Evolutionary conservation across 2,888 invertebrate genomes (phyloP), one percentile per base, ranked within the genome.

Genomic region (Theristus sp.): DNA sequence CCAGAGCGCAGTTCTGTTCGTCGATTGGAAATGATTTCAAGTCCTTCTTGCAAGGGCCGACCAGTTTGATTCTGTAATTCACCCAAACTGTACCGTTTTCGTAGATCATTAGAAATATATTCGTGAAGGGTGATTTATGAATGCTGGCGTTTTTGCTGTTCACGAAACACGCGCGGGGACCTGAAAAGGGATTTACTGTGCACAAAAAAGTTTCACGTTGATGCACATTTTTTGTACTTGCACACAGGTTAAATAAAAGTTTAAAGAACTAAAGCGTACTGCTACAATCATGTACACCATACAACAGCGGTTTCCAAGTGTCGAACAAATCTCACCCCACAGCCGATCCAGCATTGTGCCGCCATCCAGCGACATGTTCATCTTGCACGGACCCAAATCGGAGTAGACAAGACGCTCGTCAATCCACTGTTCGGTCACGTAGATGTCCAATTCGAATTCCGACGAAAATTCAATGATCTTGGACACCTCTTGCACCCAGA

Each of bases 401-500:
- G 61, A 61, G 62, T 68, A 73, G 2, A 69, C 70, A 20, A 73
- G 63, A 6, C 67, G 62, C 2, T 70, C 69, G 57, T 73, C 73
- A 0, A 62, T 63, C 73, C 73, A 73, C 59, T 68, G 61, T 60
- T 73, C 73, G 17, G 73, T 73, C 26, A 73, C 70, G 60, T 73
- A 73, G 49, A 73, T 68, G 62, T 73, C 73, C 63, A 73, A 58
- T 60, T 73, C 73, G 64, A 73, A 73, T 62, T 73, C 73, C 29
- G 69, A 69, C 1, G 70, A 70, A 60, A 73, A 68, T 54, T 73
- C 73, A 61, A 71, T 72, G 62, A 73, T 73, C 61, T 71, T 71
- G 30, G 73, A 73, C 24, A 73, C 72, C 65, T 73, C 73, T 62
- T 73, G 73, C 27, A 73, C 70, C 73, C 73, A 73, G 26, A 67